A percentile compares a stretch with the other conserved stretches of the same genome.
These are phyloP conservation scores for Sander lucioperca DNA, from an alignment of 2,113 vertebrate genomes.

Conservation along the genomic window DNA sequence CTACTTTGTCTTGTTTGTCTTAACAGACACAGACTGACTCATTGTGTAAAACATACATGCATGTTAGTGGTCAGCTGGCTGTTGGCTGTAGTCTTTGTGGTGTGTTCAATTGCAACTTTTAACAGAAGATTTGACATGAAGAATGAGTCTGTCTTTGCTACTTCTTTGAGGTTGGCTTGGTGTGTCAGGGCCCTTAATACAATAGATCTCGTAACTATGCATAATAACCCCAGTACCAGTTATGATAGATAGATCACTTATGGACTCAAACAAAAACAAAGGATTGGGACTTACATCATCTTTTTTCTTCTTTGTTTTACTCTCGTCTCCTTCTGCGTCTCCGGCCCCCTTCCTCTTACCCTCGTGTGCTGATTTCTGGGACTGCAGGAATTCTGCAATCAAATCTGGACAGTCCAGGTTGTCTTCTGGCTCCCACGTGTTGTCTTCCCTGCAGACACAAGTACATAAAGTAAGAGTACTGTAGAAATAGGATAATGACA, in stretches of 20 bases:
- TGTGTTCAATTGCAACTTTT: too few relatives aligned
- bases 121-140: too few relatives aligned
- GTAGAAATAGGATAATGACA: not conserved
- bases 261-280: not conserved
- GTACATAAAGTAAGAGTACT: not conserved
- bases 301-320: slow-evolving; percentile 96
- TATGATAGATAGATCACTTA: not conserved
- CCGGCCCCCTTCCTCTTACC: slow-evolving; percentile 91
- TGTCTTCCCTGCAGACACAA: slow-evolving; percentile 90
- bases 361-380: slow-evolving; percentile 92
- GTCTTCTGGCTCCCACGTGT: slow-evolving; percentile 98
- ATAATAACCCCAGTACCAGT: not conserved
- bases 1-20: not conserved
- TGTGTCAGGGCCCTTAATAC: not conserved
- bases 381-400: slow-evolving; percentile 96
- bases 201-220: not conserved
- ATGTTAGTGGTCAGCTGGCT: not conserved
- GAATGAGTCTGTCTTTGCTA: not conserved
- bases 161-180: not conserved
- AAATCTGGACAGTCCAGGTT: slow-evolving; percentile 98
- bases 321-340: slow-evolving; percentile 92
- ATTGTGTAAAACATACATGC: not conserved
- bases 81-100: not conserved
- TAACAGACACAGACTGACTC: not conserved
- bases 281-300: slow-evolving; percentile 88